These are phyloP conservation scores for Conistra vaccinii DNA, from an alignment of 2,888 invertebrate species.

Conservation along the genomic window DNA sequence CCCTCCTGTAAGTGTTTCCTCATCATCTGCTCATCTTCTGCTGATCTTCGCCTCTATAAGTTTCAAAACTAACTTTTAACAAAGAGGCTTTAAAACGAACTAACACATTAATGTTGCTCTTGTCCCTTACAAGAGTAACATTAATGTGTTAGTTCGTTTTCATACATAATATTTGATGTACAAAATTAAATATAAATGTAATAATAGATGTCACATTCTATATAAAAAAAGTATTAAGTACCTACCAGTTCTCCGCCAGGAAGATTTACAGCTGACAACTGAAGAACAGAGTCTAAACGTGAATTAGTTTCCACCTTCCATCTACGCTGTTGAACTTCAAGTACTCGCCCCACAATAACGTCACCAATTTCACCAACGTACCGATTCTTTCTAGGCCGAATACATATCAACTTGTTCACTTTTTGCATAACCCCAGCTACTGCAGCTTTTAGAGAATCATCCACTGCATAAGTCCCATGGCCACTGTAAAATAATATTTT, in stretches of 20 bases:
- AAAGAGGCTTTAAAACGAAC: neutral
- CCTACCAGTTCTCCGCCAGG: conserved; percentile 98
- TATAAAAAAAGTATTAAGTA: neutral
- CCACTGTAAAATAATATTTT: conserved; percentile 92
- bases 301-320: conserved; percentile 99
- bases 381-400: conserved; percentile 97
- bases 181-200: neutral
- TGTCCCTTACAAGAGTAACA: neutral
- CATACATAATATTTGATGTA: neutral
- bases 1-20: conserved; percentile 98
- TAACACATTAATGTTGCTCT: too few relatives aligned
- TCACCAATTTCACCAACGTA: conserved; percentile 99
- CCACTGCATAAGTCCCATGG: conserved; percentile 98
- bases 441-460: conserved; percentile 96
- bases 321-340: conserved; percentile 97
- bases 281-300: conserved; percentile 95
- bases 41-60: conserved; percentile 95
- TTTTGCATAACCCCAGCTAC: conserved; percentile 98
- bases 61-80: neutral
- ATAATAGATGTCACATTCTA: neutral
- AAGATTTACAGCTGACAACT: conserved; percentile 98
- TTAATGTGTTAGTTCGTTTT: neutral
- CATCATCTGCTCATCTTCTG: conserved; percentile 99
- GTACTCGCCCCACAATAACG: conserved; percentile 98
- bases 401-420: conserved; percentile 98